A percentile compares a stretch with the other conserved stretches of the same genome.
Evolutionary conservation across 2,888 invertebrate species (phyloP).

Genomic region (Lasioglossum leucozonium): DNA sequence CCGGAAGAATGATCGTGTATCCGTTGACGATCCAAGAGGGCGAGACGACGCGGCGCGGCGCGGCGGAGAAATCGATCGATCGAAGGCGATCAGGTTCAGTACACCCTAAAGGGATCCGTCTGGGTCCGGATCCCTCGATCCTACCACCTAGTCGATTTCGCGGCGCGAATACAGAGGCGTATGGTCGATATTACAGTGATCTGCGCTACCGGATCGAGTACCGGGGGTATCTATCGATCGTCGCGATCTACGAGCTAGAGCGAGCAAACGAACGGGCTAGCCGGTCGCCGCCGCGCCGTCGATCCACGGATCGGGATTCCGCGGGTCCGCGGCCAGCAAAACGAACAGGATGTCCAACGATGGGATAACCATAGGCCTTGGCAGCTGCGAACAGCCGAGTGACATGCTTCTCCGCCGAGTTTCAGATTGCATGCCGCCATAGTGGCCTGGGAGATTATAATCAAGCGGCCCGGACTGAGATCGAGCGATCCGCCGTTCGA

Average conservation of each 20-base stretch:
- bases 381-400: slow-evolving; percentile 79
- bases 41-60: too few relatives aligned
- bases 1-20: not conserved
- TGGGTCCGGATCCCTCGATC: slow-evolving; percentile 29
- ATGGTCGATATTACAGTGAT: slow-evolving; percentile 73
- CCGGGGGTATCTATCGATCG: slow-evolving; percentile 66
- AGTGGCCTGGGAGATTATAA: slow-evolving; percentile 77
- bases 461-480: slow-evolving; percentile 61
- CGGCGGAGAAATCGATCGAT: slow-evolving; percentile 39
- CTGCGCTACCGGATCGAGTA: slow-evolving; percentile 66
- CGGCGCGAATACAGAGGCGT: slow-evolving; percentile 35
- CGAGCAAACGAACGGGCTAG: slow-evolving; percentile 17
- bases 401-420: slow-evolving; percentile 78
- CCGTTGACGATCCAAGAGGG: not conserved
- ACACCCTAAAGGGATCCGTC: slow-evolving; percentile 40
- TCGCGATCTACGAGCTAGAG: slow-evolving; percentile 59
- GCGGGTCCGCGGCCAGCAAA: slow-evolving; percentile 60
- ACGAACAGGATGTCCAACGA: slow-evolving; percentile 62
- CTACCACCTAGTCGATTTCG: slow-evolving; percentile 5
- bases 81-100: slow-evolving; percentile 45
- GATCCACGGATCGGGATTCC: slow-evolving; percentile 68
- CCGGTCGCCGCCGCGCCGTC: slow-evolving; percentile 51
- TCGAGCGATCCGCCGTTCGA: slow-evolving; percentile 38
- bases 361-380: slow-evolving; percentile 78
- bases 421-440: slow-evolving; percentile 75